phyloP scores from a whole-genome alignment of 2,797 vertebrate genomes.

The Thamnophis elegans region DNA sequence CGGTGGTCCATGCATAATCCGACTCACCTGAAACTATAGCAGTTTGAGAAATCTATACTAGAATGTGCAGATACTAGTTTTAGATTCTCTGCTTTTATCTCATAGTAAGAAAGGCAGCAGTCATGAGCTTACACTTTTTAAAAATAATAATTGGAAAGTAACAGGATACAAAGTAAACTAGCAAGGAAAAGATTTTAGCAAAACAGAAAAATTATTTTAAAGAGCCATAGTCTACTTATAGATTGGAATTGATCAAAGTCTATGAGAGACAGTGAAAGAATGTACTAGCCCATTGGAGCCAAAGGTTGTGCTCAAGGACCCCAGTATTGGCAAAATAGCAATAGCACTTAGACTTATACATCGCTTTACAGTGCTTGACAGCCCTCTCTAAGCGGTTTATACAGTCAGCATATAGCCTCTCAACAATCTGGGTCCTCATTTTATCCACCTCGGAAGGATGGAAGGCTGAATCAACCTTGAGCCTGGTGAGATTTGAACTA shows the following conservation, averaged over 20 bases:
- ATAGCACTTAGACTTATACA: no score
- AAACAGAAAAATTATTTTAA: neutral
- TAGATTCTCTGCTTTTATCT: constrained; percentile 20
- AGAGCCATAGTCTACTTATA: constrained; percentile 1
- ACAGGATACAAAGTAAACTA: constrained; percentile 17
- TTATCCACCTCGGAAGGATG: no score
- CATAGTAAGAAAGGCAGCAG: constrained; percentile 3
- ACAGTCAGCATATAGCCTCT: no score
- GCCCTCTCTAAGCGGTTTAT: no score
- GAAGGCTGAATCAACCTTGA: no score
- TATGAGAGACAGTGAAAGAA: neutral
- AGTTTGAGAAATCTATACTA: constrained; percentile 19
- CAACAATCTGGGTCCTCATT: no score
- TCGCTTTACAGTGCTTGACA: no score
- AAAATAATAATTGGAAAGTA: constrained; percentile 40
- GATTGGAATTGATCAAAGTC: neutral
- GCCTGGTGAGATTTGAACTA: no score
- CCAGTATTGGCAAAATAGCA: neutral
- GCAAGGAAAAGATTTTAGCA: constrained; percentile 20
- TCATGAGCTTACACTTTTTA: constrained; percentile 10
- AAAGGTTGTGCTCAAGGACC: neutral
- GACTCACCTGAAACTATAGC: constrained; percentile 24
- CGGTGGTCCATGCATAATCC: constrained; percentile 17
- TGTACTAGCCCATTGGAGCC: neutral
- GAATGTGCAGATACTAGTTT: neutral